phyloP scores from a whole-genome alignment of 2,113 vertebrate species.

The Pithys albifrons region DNA sequence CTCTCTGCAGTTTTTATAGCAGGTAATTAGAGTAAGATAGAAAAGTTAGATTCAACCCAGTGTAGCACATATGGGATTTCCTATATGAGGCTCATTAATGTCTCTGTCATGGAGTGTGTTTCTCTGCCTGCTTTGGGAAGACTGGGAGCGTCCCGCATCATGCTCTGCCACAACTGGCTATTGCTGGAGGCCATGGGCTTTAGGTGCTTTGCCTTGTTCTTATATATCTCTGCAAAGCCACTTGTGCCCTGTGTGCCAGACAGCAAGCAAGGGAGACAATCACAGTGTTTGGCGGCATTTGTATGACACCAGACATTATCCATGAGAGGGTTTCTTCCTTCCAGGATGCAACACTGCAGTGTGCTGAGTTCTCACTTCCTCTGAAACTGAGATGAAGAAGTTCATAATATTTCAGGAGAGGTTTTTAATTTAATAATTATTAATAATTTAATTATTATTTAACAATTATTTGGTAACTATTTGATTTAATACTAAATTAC shows the following conservation, averaged over 20 bases:
- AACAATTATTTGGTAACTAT: not conserved
- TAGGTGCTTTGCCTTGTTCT: not conserved
- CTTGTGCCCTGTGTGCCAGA: not conserved
- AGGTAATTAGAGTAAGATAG: not conserved
- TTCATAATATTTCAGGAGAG: not conserved
- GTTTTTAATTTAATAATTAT: not conserved
- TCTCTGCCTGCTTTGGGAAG: not conserved
- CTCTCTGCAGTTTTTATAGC: not conserved
- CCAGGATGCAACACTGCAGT: not conserved
- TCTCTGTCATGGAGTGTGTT: not conserved
- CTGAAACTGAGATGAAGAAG: not conserved
- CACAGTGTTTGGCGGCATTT: not conserved
- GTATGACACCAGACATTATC: not conserved
- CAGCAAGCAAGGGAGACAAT: not conserved
- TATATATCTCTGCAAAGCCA: not conserved
- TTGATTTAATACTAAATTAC: not conserved
- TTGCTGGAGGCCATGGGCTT: not conserved
- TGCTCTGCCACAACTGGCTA: fast-evolving
- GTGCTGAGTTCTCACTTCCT: not conserved
- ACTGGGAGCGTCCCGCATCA: not conserved
- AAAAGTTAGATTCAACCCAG: not conserved
- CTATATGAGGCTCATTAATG: not conserved
- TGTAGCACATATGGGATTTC: not conserved
- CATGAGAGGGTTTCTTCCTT: not conserved
- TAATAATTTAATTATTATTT: not conserved